Evolutionary conservation across 2,888 invertebrate species (phyloP).

Genomic region (Scrobipalpa atriplicella): DNA sequence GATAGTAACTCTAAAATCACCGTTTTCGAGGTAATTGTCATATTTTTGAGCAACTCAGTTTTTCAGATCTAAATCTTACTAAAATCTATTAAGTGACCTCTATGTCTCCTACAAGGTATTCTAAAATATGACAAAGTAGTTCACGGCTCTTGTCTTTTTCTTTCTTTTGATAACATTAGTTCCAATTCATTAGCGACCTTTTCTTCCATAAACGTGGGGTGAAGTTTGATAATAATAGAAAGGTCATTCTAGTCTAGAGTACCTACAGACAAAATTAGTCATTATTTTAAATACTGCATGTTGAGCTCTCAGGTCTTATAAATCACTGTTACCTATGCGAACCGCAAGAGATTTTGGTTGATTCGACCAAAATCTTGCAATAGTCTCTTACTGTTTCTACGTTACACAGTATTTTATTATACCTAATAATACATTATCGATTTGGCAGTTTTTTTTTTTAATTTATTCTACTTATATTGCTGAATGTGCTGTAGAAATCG

Average conservation of each 20-base stretch:
- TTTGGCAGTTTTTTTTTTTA: too few species aligned
- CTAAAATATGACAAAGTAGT: conserved; percentile 26
- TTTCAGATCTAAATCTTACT: conserved; percentile 22
- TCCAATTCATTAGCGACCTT: background rate
- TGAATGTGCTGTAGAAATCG: too few species aligned
- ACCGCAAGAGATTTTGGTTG: background rate
- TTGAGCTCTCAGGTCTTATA: background rate
- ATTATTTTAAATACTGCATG: background rate
- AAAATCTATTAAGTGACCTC: conserved; percentile 4
- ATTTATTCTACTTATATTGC: too few species aligned
- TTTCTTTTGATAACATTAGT: background rate
- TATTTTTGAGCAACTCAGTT: conserved; percentile 29
- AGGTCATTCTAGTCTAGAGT: background rate
- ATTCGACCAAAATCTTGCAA: too few species aligned
- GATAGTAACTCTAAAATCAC: conserved; percentile 50
- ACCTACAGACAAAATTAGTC: conserved; percentile 1
- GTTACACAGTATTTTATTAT: too few species aligned
- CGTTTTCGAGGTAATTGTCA: conserved; percentile 25
- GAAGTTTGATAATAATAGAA: background rate
- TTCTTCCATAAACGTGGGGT: background rate
- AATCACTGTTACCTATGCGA: background rate
- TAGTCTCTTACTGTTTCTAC: too few species aligned
- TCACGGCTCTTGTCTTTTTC: background rate
- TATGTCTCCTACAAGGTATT: conserved; percentile 22
- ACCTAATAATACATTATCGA: too few species aligned